Evolutionary conservation across 2,113 vertebrate genomes (phyloP).

Genomic region (Nothocercus nigrocapillus): DNA sequence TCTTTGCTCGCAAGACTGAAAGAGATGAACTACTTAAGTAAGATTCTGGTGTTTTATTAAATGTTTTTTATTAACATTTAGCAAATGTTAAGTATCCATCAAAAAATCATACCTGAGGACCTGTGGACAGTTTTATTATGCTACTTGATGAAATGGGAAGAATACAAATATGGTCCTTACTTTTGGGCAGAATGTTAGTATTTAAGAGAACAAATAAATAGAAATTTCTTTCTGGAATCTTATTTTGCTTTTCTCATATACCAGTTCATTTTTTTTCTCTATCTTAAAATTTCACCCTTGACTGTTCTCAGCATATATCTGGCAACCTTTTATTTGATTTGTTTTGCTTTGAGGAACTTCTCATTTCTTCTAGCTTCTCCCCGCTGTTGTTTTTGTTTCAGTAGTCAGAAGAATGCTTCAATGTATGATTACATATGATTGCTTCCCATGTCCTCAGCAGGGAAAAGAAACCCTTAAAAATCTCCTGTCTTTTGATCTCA

Average conservation of each 20-base stretch:
- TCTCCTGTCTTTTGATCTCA: neutral
- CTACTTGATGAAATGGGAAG: neutral
- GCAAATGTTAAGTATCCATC: neutral
- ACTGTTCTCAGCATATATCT: neutral
- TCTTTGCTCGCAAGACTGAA: constrained; percentile 97
- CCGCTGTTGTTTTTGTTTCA: neutral
- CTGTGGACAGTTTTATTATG: neutral
- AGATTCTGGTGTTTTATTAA: constrained; percentile 38
- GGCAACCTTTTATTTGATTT: neutral
- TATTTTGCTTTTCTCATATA: neutral
- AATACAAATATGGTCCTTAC: neutral
- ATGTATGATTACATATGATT: neutral
- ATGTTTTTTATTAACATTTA: neutral
- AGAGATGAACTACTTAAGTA: constrained; percentile 98
- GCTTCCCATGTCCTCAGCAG: neutral
- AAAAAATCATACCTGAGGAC: neutral
- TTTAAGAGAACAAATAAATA: neutral
- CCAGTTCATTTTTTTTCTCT: neutral
- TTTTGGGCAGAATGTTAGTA: no score
- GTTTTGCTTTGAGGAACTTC: neutral
- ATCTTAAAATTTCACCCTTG: neutral
- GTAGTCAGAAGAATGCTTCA: neutral
- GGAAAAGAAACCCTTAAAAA: neutral
- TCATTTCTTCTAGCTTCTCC: neutral
- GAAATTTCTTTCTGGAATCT: neutral